A percentile compares a stretch with the other conserved stretches of the same genome.
Conservation (phyloP, 1,140 invertebrate species). For the Pachypsylla venusta region DNA sequence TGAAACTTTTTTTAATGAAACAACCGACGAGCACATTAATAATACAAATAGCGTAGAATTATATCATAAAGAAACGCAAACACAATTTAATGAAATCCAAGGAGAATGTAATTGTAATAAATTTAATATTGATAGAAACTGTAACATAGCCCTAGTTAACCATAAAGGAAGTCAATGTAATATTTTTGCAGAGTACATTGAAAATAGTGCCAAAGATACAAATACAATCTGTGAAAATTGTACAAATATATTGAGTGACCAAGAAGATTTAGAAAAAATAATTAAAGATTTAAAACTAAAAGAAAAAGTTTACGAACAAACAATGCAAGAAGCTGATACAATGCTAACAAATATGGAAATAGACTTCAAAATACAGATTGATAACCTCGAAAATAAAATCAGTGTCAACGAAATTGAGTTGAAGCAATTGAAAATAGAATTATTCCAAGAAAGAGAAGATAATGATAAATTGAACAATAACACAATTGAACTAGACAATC, state of each 20-base stretch:
- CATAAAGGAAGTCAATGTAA: too few relatives aligned
- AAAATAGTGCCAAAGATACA: too few relatives aligned
- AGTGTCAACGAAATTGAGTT: background rate
- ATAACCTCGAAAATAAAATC: slow-evolving; percentile 27
- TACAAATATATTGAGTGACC: background rate
- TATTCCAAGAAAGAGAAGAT: slow-evolving; percentile 17
- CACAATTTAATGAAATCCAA: too few relatives aligned
- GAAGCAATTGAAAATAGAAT: slow-evolving; percentile 9
- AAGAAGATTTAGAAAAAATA: slow-evolving; percentile 18
- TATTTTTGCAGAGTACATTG: too few relatives aligned
- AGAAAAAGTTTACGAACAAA: slow-evolving; percentile 51
- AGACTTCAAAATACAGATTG: slow-evolving; percentile 38
- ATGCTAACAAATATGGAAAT: slow-evolving; percentile 54
- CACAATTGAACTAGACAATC: slow-evolving; percentile 12
- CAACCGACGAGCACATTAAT: too few relatives aligned
- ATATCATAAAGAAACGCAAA: too few relatives aligned
- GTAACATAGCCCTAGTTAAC: too few relatives aligned
- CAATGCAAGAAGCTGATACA: slow-evolving; percentile 53
- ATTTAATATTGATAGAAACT: too few relatives aligned
- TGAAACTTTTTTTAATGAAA: too few relatives aligned
- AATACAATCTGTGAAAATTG: background rate
- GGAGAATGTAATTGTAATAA: too few relatives aligned
- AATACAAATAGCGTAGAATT: too few relatives aligned
- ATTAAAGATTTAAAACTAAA: slow-evolving; percentile 28
- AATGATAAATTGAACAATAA: slow-evolving; percentile 13